Evolutionary conservation across 2,113 vertebrate genomes (phyloP).

Genomic region (Circaetus cinerascens): DNA sequence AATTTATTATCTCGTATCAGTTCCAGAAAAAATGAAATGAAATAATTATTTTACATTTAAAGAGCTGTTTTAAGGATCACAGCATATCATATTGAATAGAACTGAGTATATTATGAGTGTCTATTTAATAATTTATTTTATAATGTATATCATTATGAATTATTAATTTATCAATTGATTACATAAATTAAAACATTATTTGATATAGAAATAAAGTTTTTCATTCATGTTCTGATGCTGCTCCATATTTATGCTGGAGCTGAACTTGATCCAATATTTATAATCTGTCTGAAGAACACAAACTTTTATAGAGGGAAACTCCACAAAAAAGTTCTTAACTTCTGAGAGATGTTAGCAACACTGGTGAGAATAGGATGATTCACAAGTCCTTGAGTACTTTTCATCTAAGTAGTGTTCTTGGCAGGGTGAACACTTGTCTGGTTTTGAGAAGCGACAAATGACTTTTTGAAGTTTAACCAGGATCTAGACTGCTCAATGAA

Average conservation of each 20-base stretch:
- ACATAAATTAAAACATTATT: background rate
- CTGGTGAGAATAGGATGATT: background rate
- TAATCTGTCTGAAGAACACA: background rate
- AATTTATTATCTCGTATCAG: background rate
- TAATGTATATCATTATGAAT: background rate
- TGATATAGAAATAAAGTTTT: background rate
- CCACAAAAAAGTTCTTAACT: background rate
- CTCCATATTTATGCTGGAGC: background rate
- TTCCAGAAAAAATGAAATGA: background rate
- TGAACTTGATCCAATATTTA: background rate
- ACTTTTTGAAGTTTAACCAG: constrained; percentile 11
- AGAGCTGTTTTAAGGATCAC: background rate
- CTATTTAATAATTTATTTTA: background rate
- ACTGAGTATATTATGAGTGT: background rate
- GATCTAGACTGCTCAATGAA: background rate
- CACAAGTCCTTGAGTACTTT: background rate
- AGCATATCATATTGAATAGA: background rate
- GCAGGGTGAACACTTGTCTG: background rate
- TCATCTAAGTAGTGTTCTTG: background rate
- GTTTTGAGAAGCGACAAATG: background rate
- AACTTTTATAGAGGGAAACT: background rate
- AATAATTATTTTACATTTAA: background rate
- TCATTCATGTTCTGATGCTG: background rate
- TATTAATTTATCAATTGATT: background rate
- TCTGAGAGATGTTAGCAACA: background rate